phyloP scores from a whole-genome alignment of 1,140 invertebrate genomes.

The Solenopsis invicta region DNA sequence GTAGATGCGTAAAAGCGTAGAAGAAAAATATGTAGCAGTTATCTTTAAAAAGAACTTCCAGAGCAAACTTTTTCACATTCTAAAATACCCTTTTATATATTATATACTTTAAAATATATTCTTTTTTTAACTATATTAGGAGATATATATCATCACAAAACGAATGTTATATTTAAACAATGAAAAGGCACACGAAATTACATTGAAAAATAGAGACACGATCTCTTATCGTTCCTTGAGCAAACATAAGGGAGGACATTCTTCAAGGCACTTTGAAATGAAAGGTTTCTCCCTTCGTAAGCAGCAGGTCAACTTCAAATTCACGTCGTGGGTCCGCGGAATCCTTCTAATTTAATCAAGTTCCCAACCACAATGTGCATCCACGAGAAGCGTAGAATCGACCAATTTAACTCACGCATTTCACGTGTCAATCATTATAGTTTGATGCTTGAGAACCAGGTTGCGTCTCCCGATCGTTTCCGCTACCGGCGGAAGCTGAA shows the following conservation, averaged over 20 bases:
- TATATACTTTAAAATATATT: background rate
- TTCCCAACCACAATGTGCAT: conserved; percentile 32
- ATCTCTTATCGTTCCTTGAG: conserved; percentile 68
- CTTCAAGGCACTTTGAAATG: conserved; percentile 54
- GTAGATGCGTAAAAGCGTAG: too few relatives aligned
- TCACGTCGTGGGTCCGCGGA: conserved; percentile 56
- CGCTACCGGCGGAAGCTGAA: conserved; percentile 81
- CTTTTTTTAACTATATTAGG: background rate
- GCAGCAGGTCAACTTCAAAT: conserved; percentile 65
- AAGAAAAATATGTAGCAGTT: too few relatives aligned
- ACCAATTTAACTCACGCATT: conserved; percentile 63
- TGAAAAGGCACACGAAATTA: background rate
- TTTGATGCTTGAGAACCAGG: conserved; percentile 63
- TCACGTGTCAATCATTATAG: conserved; percentile 77
- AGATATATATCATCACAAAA: background rate
- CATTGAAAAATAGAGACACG: conserved; percentile 29
- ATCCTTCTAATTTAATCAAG: conserved; percentile 74
- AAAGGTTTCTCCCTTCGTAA: conserved; percentile 69
- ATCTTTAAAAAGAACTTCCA: too few relatives aligned
- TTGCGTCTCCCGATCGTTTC: conserved; percentile 75
- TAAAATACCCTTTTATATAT: background rate
- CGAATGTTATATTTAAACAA: background rate
- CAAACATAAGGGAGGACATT: conserved; percentile 68
- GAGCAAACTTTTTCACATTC: too few relatives aligned
- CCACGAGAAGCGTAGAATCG: conserved; percentile 38